These are phyloP conservation scores for Alethe castanea DNA, from an alignment of 2,113 vertebrate genomes.

Conservation along the genomic window DNA sequence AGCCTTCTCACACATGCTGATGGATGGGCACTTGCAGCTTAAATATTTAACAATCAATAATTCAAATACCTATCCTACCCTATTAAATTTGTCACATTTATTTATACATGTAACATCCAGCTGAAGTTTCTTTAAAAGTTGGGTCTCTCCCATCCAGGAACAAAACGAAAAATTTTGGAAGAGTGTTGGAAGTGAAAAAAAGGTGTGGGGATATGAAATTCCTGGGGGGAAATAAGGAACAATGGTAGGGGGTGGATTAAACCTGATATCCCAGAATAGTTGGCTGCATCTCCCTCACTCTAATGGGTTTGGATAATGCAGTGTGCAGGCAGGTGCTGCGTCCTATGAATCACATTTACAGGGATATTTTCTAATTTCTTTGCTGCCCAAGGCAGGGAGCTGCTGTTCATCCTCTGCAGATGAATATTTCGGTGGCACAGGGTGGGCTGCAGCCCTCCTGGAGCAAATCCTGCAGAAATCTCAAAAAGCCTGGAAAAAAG, in stretches of 20 bases:
- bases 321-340: slow-evolving; percentile 4
- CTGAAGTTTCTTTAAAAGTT: slow-evolving; percentile 40
- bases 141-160: not conserved
- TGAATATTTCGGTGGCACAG: not conserved
- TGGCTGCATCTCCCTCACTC: not conserved
- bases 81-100: slow-evolving; percentile 77
- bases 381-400: slow-evolving; percentile 33
- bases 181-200: fast-evolving
- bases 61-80: slow-evolving; percentile 77
- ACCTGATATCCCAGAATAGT: not conserved
- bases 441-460: not conserved
- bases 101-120: slow-evolving; percentile 67
- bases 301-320: slow-evolving; percentile 10
- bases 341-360: slow-evolving; percentile 53
- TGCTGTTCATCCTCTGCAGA: slow-evolving; percentile 27
- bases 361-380: slow-evolving; percentile 64
- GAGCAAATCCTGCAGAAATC: not conserved
- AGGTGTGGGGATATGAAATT: not conserved
- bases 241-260: not conserved
- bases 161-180: not conserved
- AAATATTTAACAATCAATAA: slow-evolving; percentile 83
- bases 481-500: not conserved
- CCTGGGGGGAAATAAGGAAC: not conserved
- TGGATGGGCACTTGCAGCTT: slow-evolving; percentile 75
- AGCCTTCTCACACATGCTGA: slow-evolving; percentile 68